phyloP scores from a whole-genome alignment of 2,888 invertebrate species.

The Scelioninae gen. 1 region DNA sequence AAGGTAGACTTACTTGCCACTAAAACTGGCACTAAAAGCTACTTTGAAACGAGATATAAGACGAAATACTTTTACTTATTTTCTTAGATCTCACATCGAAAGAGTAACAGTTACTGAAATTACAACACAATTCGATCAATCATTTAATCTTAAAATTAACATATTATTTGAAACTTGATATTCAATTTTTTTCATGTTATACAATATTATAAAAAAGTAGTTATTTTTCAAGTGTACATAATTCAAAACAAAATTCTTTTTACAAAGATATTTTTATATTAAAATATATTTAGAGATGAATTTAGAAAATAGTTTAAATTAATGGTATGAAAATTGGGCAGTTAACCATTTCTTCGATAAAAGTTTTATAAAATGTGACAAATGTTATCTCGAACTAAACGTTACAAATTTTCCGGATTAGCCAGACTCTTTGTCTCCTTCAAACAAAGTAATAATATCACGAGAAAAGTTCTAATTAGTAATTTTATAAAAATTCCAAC shows the following conservation, averaged over 20 bases:
- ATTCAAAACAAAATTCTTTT: no score
- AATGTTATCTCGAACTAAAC: slow-evolving; percentile 27
- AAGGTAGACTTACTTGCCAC: slow-evolving; percentile 19
- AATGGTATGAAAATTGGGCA: slow-evolving; percentile 1
- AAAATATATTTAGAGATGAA: no score
- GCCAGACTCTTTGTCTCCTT: slow-evolving; percentile 25
- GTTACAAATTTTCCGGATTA: slow-evolving; percentile 30
- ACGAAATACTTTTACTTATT: slow-evolving; percentile 9
- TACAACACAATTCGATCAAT: no score
- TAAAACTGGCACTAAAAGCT: slow-evolving; percentile 35
- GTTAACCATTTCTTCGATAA: slow-evolving; percentile 2
- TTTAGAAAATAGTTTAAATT: not conserved
- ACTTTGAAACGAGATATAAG: slow-evolving; percentile 29
- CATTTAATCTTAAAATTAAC: no score
- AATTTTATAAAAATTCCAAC: slow-evolving; percentile 3
- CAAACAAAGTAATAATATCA: slow-evolving; percentile 5
- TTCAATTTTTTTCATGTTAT: no score
- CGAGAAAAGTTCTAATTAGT: slow-evolving; percentile 3
- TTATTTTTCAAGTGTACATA: no score
- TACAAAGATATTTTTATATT: no score
- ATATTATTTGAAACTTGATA: no score
- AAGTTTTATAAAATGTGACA: slow-evolving; percentile 29
- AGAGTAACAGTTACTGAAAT: no score
- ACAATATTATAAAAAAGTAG: no score
- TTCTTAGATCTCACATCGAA: not conserved